Evolutionary conservation across 2,888 invertebrate genomes (phyloP).

Genomic region (Acanthopleura granulata): DNA sequence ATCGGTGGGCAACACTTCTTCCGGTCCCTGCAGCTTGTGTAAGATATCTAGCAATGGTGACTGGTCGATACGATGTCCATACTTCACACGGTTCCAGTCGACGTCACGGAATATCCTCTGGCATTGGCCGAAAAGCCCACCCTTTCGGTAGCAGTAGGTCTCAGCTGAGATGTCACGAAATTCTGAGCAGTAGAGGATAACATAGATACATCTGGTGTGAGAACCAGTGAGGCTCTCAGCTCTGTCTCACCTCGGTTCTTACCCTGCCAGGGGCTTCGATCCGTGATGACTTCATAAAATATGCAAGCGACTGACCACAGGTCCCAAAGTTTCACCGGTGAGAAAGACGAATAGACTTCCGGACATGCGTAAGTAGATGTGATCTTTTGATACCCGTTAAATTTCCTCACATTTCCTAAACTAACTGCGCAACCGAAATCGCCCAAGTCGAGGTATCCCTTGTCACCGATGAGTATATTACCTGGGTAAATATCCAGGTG

Average conservation of each 20-base stretch:
- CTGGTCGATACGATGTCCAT: not conserved
- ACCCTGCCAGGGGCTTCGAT: not conserved
- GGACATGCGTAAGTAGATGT: not conserved
- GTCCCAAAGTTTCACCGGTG: not conserved
- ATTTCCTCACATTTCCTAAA: not conserved
- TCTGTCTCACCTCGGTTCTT: not conserved
- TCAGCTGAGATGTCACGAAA: not conserved
- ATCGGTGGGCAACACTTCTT: not conserved
- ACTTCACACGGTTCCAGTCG: not conserved
- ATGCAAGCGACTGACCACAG: not conserved
- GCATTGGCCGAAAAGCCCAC: not conserved
- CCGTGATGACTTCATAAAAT: not conserved
- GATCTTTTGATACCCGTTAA: not conserved
- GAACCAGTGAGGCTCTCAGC: not conserved
- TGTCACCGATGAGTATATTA: not conserved
- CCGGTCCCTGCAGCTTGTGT: not conserved
- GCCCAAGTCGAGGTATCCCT: not conserved
- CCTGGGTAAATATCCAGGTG: not conserved
- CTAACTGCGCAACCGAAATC: not conserved
- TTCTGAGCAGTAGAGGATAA: not conserved
- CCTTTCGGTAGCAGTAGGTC: not conserved
- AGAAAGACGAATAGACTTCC: not conserved
- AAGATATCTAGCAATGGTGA: not conserved
- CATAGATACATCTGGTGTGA: not conserved
- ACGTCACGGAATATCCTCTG: not conserved